A percentile compares a stretch with the other conserved stretches of the same genome.
Conservation (phyloP, 2,888 invertebrate species). For the Tolmerus cingulatus region DNA sequence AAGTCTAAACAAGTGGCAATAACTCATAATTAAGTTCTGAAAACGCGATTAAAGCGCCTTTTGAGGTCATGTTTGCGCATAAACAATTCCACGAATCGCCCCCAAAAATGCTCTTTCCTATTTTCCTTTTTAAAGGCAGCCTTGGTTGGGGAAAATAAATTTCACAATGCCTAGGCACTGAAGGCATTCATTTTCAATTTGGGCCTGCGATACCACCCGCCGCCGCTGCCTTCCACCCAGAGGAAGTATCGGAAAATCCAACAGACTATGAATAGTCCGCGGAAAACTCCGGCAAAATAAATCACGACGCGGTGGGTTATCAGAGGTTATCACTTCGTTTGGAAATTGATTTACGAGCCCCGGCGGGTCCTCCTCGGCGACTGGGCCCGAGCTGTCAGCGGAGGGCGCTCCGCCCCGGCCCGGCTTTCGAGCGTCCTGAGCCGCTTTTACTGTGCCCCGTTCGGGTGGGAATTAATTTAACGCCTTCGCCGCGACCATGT, state of each 20-base stretch:
- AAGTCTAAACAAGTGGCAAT: background rate
- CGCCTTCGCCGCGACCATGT: slow-evolving; percentile 24
- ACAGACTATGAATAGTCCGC: background rate
- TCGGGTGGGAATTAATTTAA: slow-evolving; percentile 31
- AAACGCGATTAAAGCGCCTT: background rate
- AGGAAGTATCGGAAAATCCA: background rate
- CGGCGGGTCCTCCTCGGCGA: background rate
- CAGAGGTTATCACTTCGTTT: slow-evolving; percentile 31
- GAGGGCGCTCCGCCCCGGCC: background rate
- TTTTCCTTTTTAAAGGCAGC: background rate
- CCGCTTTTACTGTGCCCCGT: background rate
- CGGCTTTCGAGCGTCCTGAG: background rate
- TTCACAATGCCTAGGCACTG: background rate
- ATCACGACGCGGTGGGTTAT: slow-evolving; percentile 27
- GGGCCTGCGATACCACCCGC: background rate
- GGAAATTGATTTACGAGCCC: slow-evolving; percentile 33
- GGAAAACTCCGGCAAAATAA: slow-evolving; percentile 1
- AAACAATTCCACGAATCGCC: background rate
- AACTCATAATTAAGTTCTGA: background rate
- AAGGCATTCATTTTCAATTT: background rate
- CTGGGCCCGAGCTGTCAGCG: background rate
- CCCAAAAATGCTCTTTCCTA: background rate
- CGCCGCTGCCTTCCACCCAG: background rate
- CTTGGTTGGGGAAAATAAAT: background rate
- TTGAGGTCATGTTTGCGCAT: background rate